phyloP scores from a whole-genome alignment of 2,888 invertebrate genomes.

The Balanococcus diminutus region DNA sequence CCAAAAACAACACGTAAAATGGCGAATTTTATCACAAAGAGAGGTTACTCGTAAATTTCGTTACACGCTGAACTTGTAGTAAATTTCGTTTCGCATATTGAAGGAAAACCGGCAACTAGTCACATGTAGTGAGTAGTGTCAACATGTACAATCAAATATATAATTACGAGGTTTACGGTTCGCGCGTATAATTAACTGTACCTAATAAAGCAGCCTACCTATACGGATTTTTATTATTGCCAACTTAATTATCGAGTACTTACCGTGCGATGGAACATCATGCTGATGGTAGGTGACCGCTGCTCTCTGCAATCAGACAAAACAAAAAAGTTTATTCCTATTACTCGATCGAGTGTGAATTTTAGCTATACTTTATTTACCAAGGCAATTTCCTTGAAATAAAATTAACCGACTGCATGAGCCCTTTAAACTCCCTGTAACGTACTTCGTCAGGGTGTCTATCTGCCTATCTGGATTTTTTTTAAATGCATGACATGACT shows the following conservation, averaged over 20 bases:
- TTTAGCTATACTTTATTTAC: too few relatives aligned
- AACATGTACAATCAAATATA: background rate
- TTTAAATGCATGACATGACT: too few relatives aligned
- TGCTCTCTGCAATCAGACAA: conserved; percentile 67
- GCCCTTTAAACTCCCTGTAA: background rate
- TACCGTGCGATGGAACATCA: conserved; percentile 67
- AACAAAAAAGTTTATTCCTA: background rate
- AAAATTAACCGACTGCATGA: background rate
- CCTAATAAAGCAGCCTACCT: background rate
- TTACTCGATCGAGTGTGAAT: background rate
- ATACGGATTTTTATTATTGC: background rate
- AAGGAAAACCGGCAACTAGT: background rate
- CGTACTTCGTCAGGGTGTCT: too few relatives aligned
- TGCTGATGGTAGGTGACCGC: conserved; percentile 71
- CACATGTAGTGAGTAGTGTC: background rate
- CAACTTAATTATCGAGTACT: conserved; percentile 60
- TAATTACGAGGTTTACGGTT: background rate
- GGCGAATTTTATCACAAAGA: background rate
- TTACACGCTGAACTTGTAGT: too few relatives aligned
- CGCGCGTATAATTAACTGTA: background rate
- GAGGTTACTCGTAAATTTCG: too few relatives aligned
- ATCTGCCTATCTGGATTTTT: too few relatives aligned
- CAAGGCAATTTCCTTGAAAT: background rate
- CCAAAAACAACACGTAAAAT: background rate
- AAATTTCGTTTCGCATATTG: background rate